Percentiles rank a stretch among this genome's conserved stretches.
phyloP scores from a whole-genome alignment of 2,888 invertebrate genomes.

The Pollenia angustigena region DNA sequence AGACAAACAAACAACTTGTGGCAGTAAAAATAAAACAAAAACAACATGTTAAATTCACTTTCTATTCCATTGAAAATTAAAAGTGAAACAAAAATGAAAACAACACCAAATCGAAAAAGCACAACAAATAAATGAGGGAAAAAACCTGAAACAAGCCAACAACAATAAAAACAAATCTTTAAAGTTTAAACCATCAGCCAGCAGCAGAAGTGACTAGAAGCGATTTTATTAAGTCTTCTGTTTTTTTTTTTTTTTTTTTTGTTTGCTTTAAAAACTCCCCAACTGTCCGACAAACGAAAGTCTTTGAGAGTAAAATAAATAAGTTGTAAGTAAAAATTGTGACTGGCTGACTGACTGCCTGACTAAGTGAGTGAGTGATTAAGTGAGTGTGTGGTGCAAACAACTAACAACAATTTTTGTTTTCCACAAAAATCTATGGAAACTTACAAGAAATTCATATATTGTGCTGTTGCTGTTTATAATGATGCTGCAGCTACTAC shows the following conservation, averaged over 20 bases:
- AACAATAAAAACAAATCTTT: constrained; percentile 30
- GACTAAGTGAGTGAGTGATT: neutral
- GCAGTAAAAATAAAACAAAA: constrained; percentile 43
- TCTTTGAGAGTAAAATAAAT: constrained; percentile 44
- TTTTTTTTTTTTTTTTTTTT: neutral
- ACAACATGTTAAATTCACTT: constrained; percentile 73
- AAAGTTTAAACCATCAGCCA: constrained; percentile 14
- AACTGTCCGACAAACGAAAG: constrained; percentile 57
- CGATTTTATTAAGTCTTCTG: constrained; percentile 41
- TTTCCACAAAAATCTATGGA: constrained; percentile 54
- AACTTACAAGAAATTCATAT: constrained; percentile 25
- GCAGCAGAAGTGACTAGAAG: constrained; percentile 20
- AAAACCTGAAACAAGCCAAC: constrained; percentile 55
- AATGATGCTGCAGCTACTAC: neutral
- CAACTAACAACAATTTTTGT: constrained; percentile 8
- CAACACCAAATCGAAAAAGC: constrained; percentile 50
- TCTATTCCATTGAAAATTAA: constrained; percentile 76
- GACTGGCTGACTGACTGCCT: neutral
- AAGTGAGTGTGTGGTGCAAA: constrained; percentile 3
- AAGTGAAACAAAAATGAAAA: constrained; percentile 72
- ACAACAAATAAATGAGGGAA: neutral
- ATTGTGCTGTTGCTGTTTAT: neutral
- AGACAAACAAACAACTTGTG: constrained; percentile 63
- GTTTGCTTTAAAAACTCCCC: constrained; percentile 9
- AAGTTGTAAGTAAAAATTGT: constrained; percentile 10